phyloP scores from a whole-genome alignment of 2,797 vertebrate genomes.

The Takifugu rubripes region DNA sequence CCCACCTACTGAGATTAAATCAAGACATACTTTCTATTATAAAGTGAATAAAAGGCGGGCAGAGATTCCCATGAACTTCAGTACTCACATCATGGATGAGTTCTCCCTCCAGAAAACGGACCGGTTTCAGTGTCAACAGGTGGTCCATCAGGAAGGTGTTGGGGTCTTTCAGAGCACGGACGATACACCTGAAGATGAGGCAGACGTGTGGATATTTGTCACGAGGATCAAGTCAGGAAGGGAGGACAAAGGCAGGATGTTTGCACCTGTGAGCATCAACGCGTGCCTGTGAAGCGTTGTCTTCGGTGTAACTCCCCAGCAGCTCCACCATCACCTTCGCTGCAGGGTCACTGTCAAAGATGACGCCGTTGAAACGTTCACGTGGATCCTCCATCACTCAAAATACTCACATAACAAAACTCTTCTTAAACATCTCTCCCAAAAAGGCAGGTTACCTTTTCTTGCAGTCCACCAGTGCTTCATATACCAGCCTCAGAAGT shows the following conservation, averaged over 20 bases:
- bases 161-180: slow-evolving; percentile 93
- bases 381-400: not conserved
- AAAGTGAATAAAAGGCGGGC: not conserved
- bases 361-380: slow-evolving; percentile 10
- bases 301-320: slow-evolving; percentile 97
- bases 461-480: slow-evolving; percentile 95
- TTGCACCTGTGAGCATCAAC: slow-evolving; percentile 94
- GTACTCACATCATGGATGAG: slow-evolving; percentile 97
- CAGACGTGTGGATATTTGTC: not conserved
- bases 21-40: no score
- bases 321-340: slow-evolving; percentile 99
- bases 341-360: slow-evolving; percentile 82
- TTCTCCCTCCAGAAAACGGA: slow-evolving; percentile 97
- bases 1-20: not conserved
- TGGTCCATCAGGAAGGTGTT: slow-evolving; percentile 97
- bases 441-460: slow-evolving; percentile 81
- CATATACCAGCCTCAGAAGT: slow-evolving; percentile 91
- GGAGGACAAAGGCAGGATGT: not conserved
- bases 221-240: not conserved
- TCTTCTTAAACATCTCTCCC: not conserved
- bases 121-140: slow-evolving; percentile 94
- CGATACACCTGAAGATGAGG: slow-evolving; percentile 83
- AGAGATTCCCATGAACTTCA: not conserved
- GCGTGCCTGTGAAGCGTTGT: slow-evolving; percentile 96
- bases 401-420: not conserved